Conservation (phyloP, 1,140 invertebrate genomes). For the Lepeophtheirus salmonis region DNA sequence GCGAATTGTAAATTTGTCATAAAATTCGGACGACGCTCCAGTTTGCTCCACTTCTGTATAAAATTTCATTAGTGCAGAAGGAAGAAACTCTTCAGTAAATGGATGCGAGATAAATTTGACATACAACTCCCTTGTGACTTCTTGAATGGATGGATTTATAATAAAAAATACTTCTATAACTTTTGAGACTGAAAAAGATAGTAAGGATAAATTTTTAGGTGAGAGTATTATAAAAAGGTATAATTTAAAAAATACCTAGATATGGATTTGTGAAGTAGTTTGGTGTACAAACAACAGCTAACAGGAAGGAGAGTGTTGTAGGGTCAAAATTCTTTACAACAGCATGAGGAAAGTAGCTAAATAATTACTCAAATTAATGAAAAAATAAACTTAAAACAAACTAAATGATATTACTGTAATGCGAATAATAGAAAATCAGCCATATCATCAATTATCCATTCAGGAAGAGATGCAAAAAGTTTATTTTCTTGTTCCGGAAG, state of each 20-base stretch:
- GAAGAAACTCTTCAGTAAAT: slow-evolving; percentile 56
- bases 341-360: slow-evolving; percentile 51
- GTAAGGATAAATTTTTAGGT: slow-evolving; percentile 2
- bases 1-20: slow-evolving; percentile 94
- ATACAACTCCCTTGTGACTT: slow-evolving; percentile 40
- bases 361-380: slow-evolving; percentile 25
- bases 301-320: slow-evolving; percentile 62
- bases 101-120: slow-evolving; percentile 59
- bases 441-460: slow-evolving; percentile 91
- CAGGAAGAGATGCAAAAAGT: slow-evolving; percentile 68
- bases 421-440: slow-evolving; percentile 82
- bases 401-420: slow-evolving; percentile 39
- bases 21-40: slow-evolving; percentile 90
- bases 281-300: slow-evolving; percentile 70
- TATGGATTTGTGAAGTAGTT: slow-evolving; percentile 87
- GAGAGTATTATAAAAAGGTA: no score
- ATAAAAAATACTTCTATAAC: slow-evolving; percentile 76
- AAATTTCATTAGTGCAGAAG: slow-evolving; percentile 85
- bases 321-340: slow-evolving; percentile 57
- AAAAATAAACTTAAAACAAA: no score
- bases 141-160: slow-evolving; percentile 56
- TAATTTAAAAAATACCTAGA: slow-evolving; percentile 37
- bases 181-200: slow-evolving; percentile 21
- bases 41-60: slow-evolving; percentile 96
- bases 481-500: slow-evolving; percentile 40